Percentiles rank a stretch among this genome's conserved stretches.
phyloP scores from a whole-genome alignment of 2,797 vertebrate genomes.

The Paramormyrops hopkinsi region DNA sequence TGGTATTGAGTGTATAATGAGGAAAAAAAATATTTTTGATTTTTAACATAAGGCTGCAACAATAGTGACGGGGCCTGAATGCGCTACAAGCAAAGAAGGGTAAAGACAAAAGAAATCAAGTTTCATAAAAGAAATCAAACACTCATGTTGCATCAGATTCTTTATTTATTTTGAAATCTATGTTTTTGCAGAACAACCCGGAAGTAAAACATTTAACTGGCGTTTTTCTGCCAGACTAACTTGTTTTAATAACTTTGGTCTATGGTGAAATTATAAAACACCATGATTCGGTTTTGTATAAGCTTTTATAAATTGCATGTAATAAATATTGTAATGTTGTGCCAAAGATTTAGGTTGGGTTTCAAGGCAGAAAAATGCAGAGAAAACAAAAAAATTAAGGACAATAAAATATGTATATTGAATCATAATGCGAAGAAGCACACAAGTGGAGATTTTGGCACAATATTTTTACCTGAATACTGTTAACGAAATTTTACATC shows the following conservation, averaged over 20 bases:
- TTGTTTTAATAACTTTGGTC: background rate
- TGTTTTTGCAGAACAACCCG: background rate
- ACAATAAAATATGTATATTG: background rate
- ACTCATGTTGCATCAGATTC: background rate
- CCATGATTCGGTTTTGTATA: constrained; percentile 18
- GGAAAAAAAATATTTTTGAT: background rate
- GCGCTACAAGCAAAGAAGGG: background rate
- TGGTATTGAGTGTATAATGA: background rate
- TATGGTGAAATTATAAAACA: background rate
- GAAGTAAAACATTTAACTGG: background rate
- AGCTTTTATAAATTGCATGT: background rate
- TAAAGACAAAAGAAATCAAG: constrained; percentile 25
- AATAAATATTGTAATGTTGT: background rate
- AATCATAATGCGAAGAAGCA: background rate
- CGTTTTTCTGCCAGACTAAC: background rate
- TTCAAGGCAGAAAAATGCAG: background rate
- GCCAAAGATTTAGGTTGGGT: background rate
- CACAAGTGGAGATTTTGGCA: background rate
- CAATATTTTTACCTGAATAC: background rate
- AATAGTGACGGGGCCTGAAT: background rate
- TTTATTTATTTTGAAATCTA: constrained; percentile 15
- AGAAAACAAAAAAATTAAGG: background rate
- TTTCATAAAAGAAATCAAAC: constrained; percentile 28
- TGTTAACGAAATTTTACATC: background rate
- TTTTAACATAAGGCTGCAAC: background rate